Evolutionary conservation across 2,797 vertebrate genomes (phyloP), one percentile per base, ranked within the genome.

Genomic region (Argya squamiceps): DNA sequence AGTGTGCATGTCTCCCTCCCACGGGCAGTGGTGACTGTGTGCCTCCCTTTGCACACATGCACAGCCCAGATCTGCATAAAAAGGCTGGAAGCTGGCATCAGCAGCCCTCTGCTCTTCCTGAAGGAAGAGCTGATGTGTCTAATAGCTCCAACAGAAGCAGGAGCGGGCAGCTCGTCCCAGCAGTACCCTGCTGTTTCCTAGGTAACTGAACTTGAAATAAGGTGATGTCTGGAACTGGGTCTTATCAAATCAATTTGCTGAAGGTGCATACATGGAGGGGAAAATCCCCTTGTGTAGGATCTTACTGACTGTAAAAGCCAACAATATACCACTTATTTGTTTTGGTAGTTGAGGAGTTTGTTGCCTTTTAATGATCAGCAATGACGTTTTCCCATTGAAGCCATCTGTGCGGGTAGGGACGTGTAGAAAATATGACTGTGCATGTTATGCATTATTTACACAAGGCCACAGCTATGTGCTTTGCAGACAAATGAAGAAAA

Each of bases 181-280:
- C 98, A 97, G 97, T 93, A 75, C 93, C 64, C 92, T 96, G 93
- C 70, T 30, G 98, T 98, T 98, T 97, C 98, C 98, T 97, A 97
- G 97, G 98, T 91, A 98, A 98, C 98, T 49, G 69, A 97, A 97
- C 97, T 97, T 96, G 96, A 97, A 97, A 97, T 97, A 96, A 97
- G 97, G 97, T 95, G 96, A 96, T 97, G 96, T 82, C 94, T 97
- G 86, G 87, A 97, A 89, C 79, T 5, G 82, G 96, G 93, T 91
- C 97, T 94, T 94, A 97, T 94, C 93, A 93, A 97, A 97, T 97
- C 96, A 94, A 90, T 98, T 96, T 96, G 95, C 84, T 81, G 84
- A 89, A 96, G 96, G 95, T 96, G 84, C 81, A 91, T 87, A 86
- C 39, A 82, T 50, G 49, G 55, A 10, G 21, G 59, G 41, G 3